Evolutionary conservation across 2,113 vertebrate species (phyloP).

Genomic region (Cephalopterus ornatus): DNA sequence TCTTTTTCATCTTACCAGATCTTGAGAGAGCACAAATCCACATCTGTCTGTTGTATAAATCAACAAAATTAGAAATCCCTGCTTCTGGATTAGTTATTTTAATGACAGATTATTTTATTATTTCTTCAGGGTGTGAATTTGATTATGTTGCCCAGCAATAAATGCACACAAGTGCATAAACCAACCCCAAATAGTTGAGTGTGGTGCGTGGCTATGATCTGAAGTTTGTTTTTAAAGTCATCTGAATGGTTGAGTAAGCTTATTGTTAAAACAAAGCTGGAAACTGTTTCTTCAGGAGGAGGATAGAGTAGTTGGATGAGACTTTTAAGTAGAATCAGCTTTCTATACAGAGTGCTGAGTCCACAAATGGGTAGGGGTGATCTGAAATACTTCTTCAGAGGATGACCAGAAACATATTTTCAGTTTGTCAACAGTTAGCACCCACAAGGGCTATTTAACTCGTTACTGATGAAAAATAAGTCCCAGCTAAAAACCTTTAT

Average conservation of each 20-base stretch:
- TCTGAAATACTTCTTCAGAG: not conserved
- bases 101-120: not conserved
- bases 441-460: constrained; percentile 47
- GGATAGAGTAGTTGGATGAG: constrained; percentile 12
- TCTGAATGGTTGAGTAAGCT: constrained; percentile 65
- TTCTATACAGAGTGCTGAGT: constrained; percentile 26
- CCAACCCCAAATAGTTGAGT: not conserved
- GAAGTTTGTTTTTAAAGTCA: constrained; percentile 20
- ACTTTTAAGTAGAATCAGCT: constrained; percentile 56
- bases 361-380: not conserved
- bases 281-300: constrained; percentile 44
- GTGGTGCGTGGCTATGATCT: not conserved
- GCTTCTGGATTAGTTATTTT: constrained; percentile 43
- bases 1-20: constrained; percentile 72
- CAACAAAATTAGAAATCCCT: constrained; percentile 46
- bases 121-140: not conserved
- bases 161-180: not conserved
- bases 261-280: constrained; percentile 71
- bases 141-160: not conserved
- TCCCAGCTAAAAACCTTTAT: constrained; percentile 41
- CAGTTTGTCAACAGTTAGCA: constrained; percentile 22
- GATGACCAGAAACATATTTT: constrained; percentile 51
- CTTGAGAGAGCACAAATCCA: constrained; percentile 61
- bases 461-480: constrained; percentile 57
- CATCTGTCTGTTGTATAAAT: constrained; percentile 70